These are phyloP conservation scores for Gari tellinella DNA, from an alignment of 2,888 invertebrate genomes.

Conservation along the genomic window DNA sequence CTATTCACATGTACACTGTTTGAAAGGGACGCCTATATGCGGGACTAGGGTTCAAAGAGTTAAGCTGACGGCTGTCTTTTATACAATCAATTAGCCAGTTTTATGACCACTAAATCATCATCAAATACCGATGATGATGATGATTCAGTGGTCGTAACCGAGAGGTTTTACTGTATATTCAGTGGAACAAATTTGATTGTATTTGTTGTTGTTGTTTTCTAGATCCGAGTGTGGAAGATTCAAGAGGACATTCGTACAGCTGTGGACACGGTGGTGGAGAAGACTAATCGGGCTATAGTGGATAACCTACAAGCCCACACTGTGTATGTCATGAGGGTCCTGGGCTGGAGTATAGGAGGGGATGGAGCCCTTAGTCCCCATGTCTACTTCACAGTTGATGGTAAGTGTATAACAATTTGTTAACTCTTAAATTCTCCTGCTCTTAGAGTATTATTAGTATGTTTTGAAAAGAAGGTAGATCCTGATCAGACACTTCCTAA, in stretches of 20 bases:
- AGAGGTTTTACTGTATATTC: no score
- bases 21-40: no score
- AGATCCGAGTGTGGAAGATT: slow-evolving; percentile 56
- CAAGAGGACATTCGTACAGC: slow-evolving; percentile 60
- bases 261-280: slow-evolving; percentile 31
- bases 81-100: no score
- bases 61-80: no score
- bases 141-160: no score
- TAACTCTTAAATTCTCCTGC: background rate
- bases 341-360: slow-evolving; percentile 52
- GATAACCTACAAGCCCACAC: slow-evolving; percentile 44
- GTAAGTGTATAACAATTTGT: slow-evolving; percentile 17
- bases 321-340: slow-evolving; percentile 53
- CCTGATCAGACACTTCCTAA: no score
- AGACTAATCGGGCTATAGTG: slow-evolving; percentile 25
- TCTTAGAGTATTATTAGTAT: no score
- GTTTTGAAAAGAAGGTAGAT: background rate
- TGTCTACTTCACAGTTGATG: slow-evolving; percentile 58
- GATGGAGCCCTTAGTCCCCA: slow-evolving; percentile 52
- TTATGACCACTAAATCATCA: no score
- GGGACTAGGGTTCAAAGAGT: no score
- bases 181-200: no score
- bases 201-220: background rate
- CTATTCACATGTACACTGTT: no score
- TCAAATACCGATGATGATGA: no score